A percentile compares a stretch with the other conserved stretches of the same genome.
These are phyloP conservation scores for Chelidonichthys spinosus DNA, from an alignment of 2,797 vertebrate species.

Conservation along the genomic window DNA sequence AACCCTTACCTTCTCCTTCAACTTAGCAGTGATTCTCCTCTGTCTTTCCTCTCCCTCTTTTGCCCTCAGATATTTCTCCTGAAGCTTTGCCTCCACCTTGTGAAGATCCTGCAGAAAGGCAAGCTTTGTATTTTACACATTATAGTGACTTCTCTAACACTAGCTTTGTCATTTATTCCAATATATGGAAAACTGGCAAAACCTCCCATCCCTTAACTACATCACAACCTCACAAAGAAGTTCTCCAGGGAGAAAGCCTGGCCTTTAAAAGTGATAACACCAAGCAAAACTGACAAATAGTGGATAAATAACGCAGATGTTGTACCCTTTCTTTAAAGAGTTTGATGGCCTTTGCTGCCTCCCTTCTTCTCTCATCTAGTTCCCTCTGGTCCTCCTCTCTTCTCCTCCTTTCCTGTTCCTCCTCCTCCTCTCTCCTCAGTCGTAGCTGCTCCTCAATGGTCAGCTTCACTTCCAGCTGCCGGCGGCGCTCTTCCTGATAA, in stretches of 20 bases:
- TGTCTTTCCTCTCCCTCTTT: constrained; percentile 84
- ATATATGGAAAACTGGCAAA: not conserved
- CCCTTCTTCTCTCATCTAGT: constrained; percentile 83
- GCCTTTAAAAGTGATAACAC: not conserved
- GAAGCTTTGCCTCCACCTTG: constrained; percentile 85
- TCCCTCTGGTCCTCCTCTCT: constrained; percentile 81
- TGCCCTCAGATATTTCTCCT: constrained; percentile 85
- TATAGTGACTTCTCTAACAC: not conserved
- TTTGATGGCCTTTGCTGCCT: constrained; percentile 80
- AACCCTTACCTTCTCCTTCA: constrained; percentile 88
- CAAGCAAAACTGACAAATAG: constrained; percentile 1
- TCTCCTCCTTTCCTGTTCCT: constrained; percentile 76
- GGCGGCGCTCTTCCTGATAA: constrained; percentile 78
- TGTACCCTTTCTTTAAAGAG: constrained; percentile 88
- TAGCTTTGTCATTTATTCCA: not conserved
- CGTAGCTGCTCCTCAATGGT: constrained; percentile 81
- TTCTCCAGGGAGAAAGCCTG: not conserved
- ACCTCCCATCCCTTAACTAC: not conserved
- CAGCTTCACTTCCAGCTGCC: constrained; percentile 84
- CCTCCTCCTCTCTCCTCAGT: constrained; percentile 85
- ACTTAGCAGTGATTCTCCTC: constrained; percentile 80
- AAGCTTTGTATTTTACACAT: constrained; percentile 4
- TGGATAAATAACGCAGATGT: not conserved
- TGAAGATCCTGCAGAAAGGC: constrained; percentile 84
- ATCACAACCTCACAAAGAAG: not conserved